These are phyloP conservation scores for Lypha dubia DNA, from an alignment of 2,888 invertebrate genomes.

Conservation along the genomic window DNA sequence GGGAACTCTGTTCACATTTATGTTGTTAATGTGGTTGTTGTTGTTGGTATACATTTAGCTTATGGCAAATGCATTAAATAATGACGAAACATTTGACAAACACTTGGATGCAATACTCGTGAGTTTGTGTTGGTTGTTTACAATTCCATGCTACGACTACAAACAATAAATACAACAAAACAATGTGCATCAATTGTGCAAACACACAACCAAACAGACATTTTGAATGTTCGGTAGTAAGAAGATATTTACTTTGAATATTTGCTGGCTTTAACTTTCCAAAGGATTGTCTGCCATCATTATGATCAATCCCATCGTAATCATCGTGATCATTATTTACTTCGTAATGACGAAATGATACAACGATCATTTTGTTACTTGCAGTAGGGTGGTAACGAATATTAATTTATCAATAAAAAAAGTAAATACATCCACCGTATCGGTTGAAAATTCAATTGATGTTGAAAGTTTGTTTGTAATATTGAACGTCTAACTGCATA, in stretches of 20 bases:
- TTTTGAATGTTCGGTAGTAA: neutral
- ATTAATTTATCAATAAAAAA: neutral
- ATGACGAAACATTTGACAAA: conserved; percentile 54
- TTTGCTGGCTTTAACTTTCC: conserved; percentile 4
- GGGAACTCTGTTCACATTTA: conserved; percentile 26
- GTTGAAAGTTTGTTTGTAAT: no score
- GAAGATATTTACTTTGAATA: conserved; percentile 21
- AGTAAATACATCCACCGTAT: no score
- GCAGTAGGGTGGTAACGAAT: conserved; percentile 2
- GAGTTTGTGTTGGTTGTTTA: neutral
- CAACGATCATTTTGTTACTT: conserved; percentile 13
- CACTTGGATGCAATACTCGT: neutral
- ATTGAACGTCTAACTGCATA: no score
- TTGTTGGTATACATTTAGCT: conserved; percentile 1
- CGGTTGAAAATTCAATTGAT: no score
- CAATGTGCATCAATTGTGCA: neutral
- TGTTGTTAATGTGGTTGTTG: conserved; percentile 8
- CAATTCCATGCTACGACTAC: neutral
- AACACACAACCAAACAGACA: conserved; percentile 16
- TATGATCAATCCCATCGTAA: neutral
- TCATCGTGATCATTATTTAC: conserved; percentile 10
- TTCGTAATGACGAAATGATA: conserved; percentile 30
- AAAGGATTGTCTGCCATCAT: conserved; percentile 33
- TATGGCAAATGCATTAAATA: conserved; percentile 31
- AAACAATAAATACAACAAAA: conserved; percentile 23